phyloP scores from a whole-genome alignment of 2,797 vertebrate genomes.

The Anisognathus igniventris region DNA sequence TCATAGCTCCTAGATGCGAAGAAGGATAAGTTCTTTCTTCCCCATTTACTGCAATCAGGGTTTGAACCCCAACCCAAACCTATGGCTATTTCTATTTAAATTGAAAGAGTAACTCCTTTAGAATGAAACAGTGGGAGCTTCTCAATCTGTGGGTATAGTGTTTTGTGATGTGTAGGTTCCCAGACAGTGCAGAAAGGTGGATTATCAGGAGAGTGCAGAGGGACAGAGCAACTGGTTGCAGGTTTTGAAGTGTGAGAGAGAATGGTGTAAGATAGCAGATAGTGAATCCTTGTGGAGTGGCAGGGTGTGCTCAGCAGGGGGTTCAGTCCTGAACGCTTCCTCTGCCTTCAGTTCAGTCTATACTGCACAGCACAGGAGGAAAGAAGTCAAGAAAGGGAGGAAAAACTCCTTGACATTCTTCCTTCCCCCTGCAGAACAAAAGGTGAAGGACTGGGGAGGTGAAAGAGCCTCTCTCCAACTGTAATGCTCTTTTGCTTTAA shows the following conservation, averaged over 20 bases:
- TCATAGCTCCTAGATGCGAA: background rate
- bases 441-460: background rate
- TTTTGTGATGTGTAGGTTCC: background rate
- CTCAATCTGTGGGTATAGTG: background rate
- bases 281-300: background rate
- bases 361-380: background rate
- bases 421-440: background rate
- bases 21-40: background rate
- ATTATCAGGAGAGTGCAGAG: background rate
- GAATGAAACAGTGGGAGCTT: background rate
- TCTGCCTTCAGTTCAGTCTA: background rate
- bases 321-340: background rate
- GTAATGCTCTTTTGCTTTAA: background rate
- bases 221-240: background rate
- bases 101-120: background rate
- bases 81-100: background rate
- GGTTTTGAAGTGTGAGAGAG: background rate
- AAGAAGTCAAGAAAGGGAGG: background rate
- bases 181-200: background rate
- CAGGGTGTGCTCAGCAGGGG: background rate
- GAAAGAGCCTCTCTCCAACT: background rate
- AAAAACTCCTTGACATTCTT: background rate
- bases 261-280: background rate
- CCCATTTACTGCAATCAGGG: background rate
- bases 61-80: background rate